Conservation (phyloP, 2,888 invertebrate genomes). For the Monochamus alternatus region DNA sequence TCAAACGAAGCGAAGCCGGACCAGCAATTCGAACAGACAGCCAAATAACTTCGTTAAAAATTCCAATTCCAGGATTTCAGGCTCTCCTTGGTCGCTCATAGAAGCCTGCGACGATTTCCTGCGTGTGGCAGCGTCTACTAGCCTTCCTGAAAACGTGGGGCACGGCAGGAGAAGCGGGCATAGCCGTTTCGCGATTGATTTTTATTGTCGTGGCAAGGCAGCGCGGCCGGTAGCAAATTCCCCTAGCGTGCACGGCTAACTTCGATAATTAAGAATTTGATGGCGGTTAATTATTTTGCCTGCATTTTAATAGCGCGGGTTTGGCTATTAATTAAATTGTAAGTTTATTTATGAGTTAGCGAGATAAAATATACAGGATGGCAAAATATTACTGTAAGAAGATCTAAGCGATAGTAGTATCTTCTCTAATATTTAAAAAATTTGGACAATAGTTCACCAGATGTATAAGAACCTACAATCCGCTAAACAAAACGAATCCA, state of each 20-base stretch:
- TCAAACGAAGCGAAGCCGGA: no score
- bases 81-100: slow-evolving; percentile 40
- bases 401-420: no score
- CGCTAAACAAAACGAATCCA: no score
- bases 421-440: no score
- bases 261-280: slow-evolving; percentile 13
- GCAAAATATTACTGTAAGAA: no score
- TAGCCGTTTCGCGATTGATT: slow-evolving; percentile 65
- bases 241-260: slow-evolving; percentile 19
- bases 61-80: slow-evolving; percentile 50
- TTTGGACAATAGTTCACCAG: no score
- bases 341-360: no score
- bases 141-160: slow-evolving; percentile 65
- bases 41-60: slow-evolving; percentile 46
- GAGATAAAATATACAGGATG: no score
- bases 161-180: slow-evolving; percentile 39
- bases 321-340: no score
- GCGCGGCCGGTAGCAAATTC: slow-evolving; percentile 40
- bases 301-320: no score
- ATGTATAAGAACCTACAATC: no score
- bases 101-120: slow-evolving; percentile 49
- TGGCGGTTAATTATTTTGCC: not conserved
- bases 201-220: slow-evolving; percentile 63
- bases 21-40: slow-evolving; percentile 37
- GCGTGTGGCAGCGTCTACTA: slow-evolving; percentile 61